These are phyloP conservation scores for Melieria picta DNA, from an alignment of 2,888 invertebrate species.

Conservation along the genomic window DNA sequence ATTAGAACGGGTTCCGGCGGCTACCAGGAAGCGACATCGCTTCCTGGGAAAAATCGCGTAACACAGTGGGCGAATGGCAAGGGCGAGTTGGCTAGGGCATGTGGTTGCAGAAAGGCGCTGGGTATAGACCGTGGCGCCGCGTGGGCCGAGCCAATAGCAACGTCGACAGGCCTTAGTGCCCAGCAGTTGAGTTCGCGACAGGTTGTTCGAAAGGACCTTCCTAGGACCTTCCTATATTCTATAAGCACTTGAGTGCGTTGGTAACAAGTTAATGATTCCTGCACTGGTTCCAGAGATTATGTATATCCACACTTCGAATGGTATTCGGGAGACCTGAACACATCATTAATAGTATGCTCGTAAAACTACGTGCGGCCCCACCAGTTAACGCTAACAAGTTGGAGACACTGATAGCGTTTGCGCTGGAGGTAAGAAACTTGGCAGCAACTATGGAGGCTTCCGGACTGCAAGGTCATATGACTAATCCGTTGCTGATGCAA, in stretches of 20 bases:
- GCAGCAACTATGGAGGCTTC: constrained; percentile 37
- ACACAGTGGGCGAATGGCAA: no score
- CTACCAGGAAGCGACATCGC: no score
- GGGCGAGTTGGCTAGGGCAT: no score
- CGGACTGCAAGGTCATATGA: constrained; percentile 33
- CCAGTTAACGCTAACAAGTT: no score
- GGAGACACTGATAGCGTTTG: constrained; percentile 28
- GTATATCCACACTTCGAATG: no score
- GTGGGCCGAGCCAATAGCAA: no score
- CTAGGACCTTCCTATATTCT: not conserved
- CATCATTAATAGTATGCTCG: not conserved
- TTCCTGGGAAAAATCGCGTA: no score
- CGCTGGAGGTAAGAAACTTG: constrained; percentile 36
- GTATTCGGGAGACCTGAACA: no score
- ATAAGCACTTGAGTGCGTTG: constrained; percentile 1
- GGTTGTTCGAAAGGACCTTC: constrained; percentile 3
- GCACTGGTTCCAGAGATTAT: constrained; percentile 7
- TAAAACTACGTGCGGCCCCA: no score
- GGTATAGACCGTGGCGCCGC: no score
- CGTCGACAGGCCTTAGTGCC: not conserved
- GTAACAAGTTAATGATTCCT: constrained; percentile 10
- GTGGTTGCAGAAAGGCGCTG: no score
- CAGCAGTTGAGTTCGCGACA: constrained; percentile 12
- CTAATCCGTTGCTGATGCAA: constrained; percentile 35
- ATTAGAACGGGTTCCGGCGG: no score